These are phyloP conservation scores for Cerceris rybyensis DNA, from an alignment of 2,888 invertebrate species.

Conservation along the genomic window DNA sequence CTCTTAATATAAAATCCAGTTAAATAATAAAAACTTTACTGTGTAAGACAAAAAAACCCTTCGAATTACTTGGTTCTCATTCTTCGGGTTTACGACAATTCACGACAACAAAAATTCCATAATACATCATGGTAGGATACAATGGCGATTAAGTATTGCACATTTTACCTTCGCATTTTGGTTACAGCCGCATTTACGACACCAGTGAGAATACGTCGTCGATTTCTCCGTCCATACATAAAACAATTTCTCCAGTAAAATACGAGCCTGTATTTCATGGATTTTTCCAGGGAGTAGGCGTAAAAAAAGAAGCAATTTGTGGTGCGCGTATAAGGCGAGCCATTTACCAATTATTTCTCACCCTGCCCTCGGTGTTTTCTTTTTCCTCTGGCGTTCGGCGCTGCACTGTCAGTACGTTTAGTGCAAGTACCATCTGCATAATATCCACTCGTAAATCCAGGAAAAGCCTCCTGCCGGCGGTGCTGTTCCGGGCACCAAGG, in stretches of 20 bases:
- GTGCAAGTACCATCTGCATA: constrained; percentile 77
- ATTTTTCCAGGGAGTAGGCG: constrained; percentile 3
- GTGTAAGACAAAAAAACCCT: too few species aligned
- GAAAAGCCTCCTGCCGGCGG: constrained; percentile 50
- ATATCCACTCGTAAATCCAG: constrained; percentile 74
- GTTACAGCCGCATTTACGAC: background rate
- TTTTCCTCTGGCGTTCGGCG: constrained; percentile 37
- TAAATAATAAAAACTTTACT: too few species aligned
- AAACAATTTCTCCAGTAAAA: background rate
- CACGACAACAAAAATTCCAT: background rate
- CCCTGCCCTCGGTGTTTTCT: constrained; percentile 9
- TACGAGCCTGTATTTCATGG: background rate
- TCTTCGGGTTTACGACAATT: too few species aligned
- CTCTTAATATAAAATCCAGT: too few species aligned
- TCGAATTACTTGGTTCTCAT: too few species aligned
- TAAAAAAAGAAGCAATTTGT: constrained; percentile 27
- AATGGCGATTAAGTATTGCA: constrained; percentile 7
- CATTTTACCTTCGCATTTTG: constrained; percentile 2
- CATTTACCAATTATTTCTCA: constrained; percentile 51
- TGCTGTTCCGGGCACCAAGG: constrained; percentile 34
- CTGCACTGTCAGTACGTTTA: constrained; percentile 67
- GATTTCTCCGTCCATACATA: background rate
- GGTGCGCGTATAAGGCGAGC: constrained; percentile 20
- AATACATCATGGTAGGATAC: background rate
- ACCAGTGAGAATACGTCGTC: background rate